phyloP scores from a whole-genome alignment of 1,140 invertebrate species.

The Drosophila tristis region DNA sequence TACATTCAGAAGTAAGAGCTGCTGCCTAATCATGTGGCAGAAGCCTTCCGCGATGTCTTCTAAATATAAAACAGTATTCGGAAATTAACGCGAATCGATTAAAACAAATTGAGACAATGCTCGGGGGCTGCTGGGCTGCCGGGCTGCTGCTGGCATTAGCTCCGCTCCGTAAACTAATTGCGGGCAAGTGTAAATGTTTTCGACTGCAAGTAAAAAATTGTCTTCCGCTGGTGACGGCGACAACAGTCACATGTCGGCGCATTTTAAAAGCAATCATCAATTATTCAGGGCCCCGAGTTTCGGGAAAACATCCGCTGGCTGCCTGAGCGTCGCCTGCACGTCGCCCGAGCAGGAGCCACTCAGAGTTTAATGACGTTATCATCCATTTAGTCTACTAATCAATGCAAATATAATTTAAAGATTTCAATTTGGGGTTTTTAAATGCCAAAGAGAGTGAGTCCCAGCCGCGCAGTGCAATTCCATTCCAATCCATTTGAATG shows the following conservation, averaged over 20 bases:
- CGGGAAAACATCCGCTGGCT: neutral
- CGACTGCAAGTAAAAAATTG: constrained; percentile 60
- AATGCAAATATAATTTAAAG: too few relatives aligned
- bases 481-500: constrained; percentile 35
- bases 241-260: constrained; percentile 70
- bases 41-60: too few relatives aligned
- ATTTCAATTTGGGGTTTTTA: neutral
- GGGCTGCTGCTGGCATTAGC: constrained; percentile 41
- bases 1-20: too few relatives aligned
- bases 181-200: constrained; percentile 77
- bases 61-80: constrained; percentile 34
- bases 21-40: too few relatives aligned
- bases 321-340: neutral
- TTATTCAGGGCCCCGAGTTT: constrained; percentile 62
- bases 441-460: neutral
- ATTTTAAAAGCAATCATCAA: constrained; percentile 83
- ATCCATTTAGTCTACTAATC: too few relatives aligned
- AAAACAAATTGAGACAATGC: constrained; percentile 73
- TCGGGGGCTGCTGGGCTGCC: neutral
- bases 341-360: too few relatives aligned
- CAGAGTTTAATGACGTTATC: too few relatives aligned
- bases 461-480: neutral
- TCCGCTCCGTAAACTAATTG: constrained; percentile 73
- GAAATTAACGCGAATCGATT: constrained; percentile 80
- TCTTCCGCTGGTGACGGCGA: constrained; percentile 65